Evolutionary conservation across 2,797 vertebrate species (phyloP).

Genomic region (Sus cebifrons): DNA sequence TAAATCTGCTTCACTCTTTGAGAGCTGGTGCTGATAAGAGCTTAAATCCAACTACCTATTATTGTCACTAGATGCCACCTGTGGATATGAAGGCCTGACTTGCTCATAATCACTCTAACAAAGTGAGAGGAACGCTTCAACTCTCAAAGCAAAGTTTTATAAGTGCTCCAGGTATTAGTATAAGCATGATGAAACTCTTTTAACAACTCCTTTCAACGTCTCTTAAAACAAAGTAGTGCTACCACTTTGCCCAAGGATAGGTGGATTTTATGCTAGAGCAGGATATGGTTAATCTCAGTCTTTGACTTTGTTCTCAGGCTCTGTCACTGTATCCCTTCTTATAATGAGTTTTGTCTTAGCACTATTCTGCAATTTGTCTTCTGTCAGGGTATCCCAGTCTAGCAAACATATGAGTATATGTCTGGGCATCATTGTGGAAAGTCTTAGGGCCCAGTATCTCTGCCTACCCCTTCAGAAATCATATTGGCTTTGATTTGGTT

Average conservation of each 20-base stretch:
- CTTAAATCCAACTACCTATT: not conserved
- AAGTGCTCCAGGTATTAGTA: not conserved
- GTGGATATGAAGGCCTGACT: not conserved
- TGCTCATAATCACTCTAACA: not conserved
- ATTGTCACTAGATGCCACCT: not conserved
- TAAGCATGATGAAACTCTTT: not conserved
- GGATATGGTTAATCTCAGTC: not conserved
- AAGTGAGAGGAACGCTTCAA: not conserved
- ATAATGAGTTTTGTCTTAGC: not conserved
- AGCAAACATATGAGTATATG: not conserved
- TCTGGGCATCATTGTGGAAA: not conserved
- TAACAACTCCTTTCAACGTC: not conserved
- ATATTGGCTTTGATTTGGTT: not conserved
- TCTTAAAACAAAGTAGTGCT: not conserved
- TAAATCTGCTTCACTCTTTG: constrained; percentile 2
- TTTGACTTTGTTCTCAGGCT: not conserved
- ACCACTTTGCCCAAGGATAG: not conserved
- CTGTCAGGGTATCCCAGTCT: not conserved
- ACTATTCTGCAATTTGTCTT: not conserved
- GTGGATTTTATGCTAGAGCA: not conserved
- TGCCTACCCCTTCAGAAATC: not conserved
- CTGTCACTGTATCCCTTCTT: not conserved
- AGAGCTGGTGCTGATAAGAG: not conserved
- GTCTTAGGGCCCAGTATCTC: not conserved
- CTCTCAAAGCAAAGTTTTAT: not conserved